Conservation (phyloP, 2,888 invertebrate genomes). For the Tuta absoluta region DNA sequence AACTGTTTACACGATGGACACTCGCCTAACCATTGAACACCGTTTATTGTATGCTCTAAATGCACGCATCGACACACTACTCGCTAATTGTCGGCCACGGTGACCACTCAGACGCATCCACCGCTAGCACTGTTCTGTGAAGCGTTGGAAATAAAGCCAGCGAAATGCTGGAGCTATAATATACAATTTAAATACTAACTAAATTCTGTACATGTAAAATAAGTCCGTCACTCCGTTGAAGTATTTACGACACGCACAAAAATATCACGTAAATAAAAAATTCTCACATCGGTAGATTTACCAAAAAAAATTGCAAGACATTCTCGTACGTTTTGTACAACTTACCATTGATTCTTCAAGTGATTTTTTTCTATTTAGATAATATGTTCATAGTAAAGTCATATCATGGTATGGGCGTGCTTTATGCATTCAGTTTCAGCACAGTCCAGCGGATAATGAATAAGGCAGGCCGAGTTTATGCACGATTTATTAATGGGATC, state of each 20-base stretch:
- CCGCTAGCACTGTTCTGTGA: constrained; percentile 10
- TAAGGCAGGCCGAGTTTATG: constrained; percentile 6
- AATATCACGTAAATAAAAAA: no score
- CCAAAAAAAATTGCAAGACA: no score
- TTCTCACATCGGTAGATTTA: no score
- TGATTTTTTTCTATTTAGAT: no score
- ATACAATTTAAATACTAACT: no score
- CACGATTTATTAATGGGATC: constrained; percentile 7
- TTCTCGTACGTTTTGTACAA: no score
- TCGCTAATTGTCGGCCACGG: constrained; percentile 40
- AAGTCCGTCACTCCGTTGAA: no score
- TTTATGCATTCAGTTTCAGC: background rate
- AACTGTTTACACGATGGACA: background rate
- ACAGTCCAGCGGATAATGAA: constrained; percentile 6
- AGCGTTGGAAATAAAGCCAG: background rate
- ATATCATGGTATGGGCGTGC: background rate
- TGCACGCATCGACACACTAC: constrained; percentile 23
- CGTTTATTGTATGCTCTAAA: background rate
- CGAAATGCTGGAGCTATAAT: background rate
- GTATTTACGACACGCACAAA: no score
- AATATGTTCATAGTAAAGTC: no score
- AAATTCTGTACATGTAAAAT: no score
- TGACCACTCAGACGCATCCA: constrained; percentile 48
- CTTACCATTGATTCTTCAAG: no score
- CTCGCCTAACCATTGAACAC: background rate